Conservation (phyloP, 2,113 vertebrate species). For the Podarcis raffonei region DNA sequence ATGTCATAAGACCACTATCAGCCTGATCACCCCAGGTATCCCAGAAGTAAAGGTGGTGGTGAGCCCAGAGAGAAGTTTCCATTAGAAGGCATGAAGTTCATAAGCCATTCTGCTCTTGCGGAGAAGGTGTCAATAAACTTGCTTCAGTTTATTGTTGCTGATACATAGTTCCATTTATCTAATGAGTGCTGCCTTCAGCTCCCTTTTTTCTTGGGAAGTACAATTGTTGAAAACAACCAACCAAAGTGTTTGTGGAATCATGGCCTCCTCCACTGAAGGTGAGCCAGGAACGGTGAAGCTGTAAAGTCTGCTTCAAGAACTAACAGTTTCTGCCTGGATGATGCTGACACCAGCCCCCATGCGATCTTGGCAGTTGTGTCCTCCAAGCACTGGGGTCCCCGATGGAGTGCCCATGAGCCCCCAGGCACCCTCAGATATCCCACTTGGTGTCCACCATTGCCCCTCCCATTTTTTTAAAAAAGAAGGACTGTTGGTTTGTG, state of each 20-base stretch:
- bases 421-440: too few species aligned
- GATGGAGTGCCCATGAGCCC: too few species aligned
- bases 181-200: too few species aligned
- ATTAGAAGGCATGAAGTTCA: background rate
- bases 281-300: background rate
- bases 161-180: too few species aligned
- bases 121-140: too few species aligned
- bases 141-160: too few species aligned
- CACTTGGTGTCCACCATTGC: too few species aligned
- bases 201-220: too few species aligned
- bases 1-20: background rate
- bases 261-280: background rate
- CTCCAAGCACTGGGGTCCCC: background rate
- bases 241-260: background rate
- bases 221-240: background rate
- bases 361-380: background rate
- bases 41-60: background rate
- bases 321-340: background rate
- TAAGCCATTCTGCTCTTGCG: too few species aligned
- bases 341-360: background rate
- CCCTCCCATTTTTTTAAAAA: too few species aligned
- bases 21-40: background rate
- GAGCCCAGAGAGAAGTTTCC: background rate
- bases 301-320: background rate
- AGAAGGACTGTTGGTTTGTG: too few species aligned